Conservation (phyloP, 2,797 vertebrate genomes). For the Malacoctenus gilli region DNA sequence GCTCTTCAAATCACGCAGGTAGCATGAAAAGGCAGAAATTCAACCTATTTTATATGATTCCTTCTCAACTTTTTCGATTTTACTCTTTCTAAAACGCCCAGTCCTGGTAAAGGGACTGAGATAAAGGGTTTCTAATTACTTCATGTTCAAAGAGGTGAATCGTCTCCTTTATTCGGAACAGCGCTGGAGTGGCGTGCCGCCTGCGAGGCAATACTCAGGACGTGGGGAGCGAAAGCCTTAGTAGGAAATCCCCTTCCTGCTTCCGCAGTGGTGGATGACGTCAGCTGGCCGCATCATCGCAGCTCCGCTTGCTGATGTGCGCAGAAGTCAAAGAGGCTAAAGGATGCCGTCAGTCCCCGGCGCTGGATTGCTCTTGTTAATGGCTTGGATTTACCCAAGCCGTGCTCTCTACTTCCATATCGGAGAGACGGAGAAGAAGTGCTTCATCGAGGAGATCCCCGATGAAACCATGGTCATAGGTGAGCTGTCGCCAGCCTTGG, state of each 20-base stretch:
- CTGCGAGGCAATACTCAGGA: slow-evolving; percentile 29
- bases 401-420: slow-evolving; percentile 81
- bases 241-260: slow-evolving; percentile 78
- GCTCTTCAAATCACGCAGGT: no score
- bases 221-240: accelerated
- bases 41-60: no score
- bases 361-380: slow-evolving; percentile 43
- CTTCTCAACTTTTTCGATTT: no score
- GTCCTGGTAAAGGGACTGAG: no score
- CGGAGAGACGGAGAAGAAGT: slow-evolving; percentile 92
- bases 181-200: background rate
- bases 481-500: slow-evolving; percentile 12
- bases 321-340: slow-evolving; percentile 24
- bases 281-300: slow-evolving; percentile 21
- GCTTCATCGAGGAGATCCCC: slow-evolving; percentile 93
- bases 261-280: slow-evolving; percentile 71
- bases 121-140: no score
- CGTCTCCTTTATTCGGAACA: background rate
- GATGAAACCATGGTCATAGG: slow-evolving; percentile 89
- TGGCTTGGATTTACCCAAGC: slow-evolving; percentile 63
- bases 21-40: no score
- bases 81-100: no score
- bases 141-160: no score
- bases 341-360: slow-evolving; percentile 63
- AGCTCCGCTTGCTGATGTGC: slow-evolving; percentile 38